Percentiles rank a stretch among this genome's conserved stretches.
Conservation (phyloP, 2,888 invertebrate genomes). For the Schizaphis graminum region DNA sequence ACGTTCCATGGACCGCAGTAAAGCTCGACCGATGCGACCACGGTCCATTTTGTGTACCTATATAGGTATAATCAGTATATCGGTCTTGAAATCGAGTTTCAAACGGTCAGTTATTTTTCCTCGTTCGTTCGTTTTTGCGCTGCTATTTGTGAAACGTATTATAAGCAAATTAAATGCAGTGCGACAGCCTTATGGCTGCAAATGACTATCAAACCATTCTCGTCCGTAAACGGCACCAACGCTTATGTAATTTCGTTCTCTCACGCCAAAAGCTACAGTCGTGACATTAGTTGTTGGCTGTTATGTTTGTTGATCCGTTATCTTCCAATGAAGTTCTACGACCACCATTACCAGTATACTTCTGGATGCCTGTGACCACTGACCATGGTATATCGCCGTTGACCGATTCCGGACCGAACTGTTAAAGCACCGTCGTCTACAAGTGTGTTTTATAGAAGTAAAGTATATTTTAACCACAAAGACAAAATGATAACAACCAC, state of each 20-base stretch:
- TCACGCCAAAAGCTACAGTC: too few relatives aligned
- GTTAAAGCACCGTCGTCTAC: too few relatives aligned
- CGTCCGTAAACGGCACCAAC: background rate
- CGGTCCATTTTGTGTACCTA: background rate
- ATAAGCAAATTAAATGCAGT: background rate
- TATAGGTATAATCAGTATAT: background rate
- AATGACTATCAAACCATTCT: background rate
- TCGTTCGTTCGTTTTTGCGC: background rate
- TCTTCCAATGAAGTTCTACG: background rate
- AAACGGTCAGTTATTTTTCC: background rate
- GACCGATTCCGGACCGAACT: background rate
- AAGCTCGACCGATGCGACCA: background rate
- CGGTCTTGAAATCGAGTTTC: background rate
- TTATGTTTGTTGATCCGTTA: background rate
- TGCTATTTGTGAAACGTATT: background rate
- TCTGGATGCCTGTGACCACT: too few relatives aligned
- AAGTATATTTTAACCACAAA: background rate
- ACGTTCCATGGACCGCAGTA: background rate
- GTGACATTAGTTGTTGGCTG: background rate
- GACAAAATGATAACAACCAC: background rate
- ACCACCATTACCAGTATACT: background rate
- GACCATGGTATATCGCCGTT: background rate
- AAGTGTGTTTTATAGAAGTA: background rate
- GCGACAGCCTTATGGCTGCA: background rate
- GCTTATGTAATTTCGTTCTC: background rate